Base-by-base conservation (phyloP, 2,113 vertebrate genomes). In the Ranitomeya imitator region DNA sequence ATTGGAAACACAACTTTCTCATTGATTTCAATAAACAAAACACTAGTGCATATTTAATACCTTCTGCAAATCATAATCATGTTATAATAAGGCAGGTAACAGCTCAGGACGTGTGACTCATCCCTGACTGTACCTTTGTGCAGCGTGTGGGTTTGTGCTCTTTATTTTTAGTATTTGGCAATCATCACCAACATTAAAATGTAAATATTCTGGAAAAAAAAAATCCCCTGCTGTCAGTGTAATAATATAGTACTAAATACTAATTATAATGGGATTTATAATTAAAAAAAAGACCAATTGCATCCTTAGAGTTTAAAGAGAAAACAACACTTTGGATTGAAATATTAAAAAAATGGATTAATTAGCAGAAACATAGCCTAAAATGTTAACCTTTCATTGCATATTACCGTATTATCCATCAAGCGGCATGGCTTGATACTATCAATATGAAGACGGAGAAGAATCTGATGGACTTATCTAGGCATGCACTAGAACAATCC, bases 151-250 rank as follows among this genome's bases (percentile, higher is more conserved):
- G 45, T 31, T 69, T 69, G 63, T 26, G 82, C 7, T 65, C 69
- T 52, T 52, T 83, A 81, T 83, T 83, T 83, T 67, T 83, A 69
- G 81, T 65, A 69, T 69, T 84, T 71, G n/a, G 63, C 65, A 84
- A 26, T 71, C 51, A 71, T 71, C n/a, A 15, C 21, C 52, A n/a
- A 71, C 51, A 71, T 55, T 55, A 8, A 84, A 69, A 84, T 84
- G n/a, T 69, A 71, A 84, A 84, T 84, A 51, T 67, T 52, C 54
- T 55, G 13, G 57, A 23, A 10, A 67, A 65, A 65, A 69, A 84
- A 8, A 67, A 69, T 21, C 21, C 4, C 63, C 51, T 54, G 14
- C 37, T 54, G 52, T 84, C 82, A 55, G 52, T 67, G 11, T 45
- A n/a, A 37, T 71, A 18, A 26, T 54, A 55, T n/a, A 55, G 18